Evolutionary conservation across 2,888 invertebrate species (phyloP), one percentile per base, ranked within the genome.

Genomic region (Rotaria socialis): DNA sequence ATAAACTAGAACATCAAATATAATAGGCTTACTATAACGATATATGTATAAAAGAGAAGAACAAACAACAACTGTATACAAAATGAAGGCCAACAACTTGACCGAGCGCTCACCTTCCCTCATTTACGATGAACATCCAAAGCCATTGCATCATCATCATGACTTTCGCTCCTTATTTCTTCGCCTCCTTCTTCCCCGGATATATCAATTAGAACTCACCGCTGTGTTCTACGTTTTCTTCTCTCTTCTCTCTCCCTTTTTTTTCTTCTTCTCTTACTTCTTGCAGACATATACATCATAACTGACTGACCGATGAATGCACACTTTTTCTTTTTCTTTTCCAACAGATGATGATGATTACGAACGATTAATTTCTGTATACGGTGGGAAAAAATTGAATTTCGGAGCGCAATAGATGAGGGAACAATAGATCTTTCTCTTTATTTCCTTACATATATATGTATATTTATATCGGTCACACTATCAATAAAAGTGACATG

Each of bases 11-110:
- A 67, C 67, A 67, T 67, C 67, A 67, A 67, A 67, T 67, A 67
- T 67, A 67, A 67, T 67, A 67, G 67, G 67, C 67, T 67, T 67
- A 67, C 67, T 35, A 67, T 67, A 35, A 35, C 35, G 67, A 67
- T 67, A 67, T 67, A 60, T 60, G 27, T 60, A n/a, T 60, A 60
- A n/a, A n/a, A 67, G 35, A 35, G 67, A 67, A 67, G 35, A 67
- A 27, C 67, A 67, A 67, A 67, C 67, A 67, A 67, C 35, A 67
- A 67, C 67, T 67, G 67, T 67, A 19, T 6, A 35, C 14, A 41
- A 35, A 67, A 67, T 67, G 67, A 67, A 67, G 67, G 67, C 27
- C 67, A 67, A 67, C 67, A 67, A 67, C 67, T 67, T 67, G 67
- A 67, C 67, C 67, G 67, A 41, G 19, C 35, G 35, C 67, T 67